Base-by-base conservation (phyloP, 1,140 invertebrate genomes). In the Eurytemora carolleeae region DNA sequence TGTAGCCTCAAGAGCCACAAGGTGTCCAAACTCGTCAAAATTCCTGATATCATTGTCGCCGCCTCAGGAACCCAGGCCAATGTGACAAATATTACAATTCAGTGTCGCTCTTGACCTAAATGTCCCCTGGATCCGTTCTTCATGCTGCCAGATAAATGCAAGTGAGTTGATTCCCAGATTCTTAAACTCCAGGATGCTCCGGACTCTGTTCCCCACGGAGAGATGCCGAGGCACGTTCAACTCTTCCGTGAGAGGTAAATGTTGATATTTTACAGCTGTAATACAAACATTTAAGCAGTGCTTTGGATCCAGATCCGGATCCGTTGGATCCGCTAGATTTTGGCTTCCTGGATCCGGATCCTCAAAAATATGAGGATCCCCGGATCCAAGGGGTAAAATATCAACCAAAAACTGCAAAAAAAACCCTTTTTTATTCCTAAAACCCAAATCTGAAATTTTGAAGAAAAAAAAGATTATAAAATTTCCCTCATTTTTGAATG, bases 111-210 rank as follows among this genome's bases (percentile, higher is more conserved):
- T 3, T 99, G 96, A 57, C 80, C 82, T 3, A 89, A 90, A 67
- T 99, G 96, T 73, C 94, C 95, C 1, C 69, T 98, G 21, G 96
- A 99, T 76, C 96, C 96, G 2, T 99, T 89, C 71, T 95, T 94
- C 70, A 96, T 99, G 64, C 83, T 83, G 25, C 93, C 95, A 22
- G 96, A 99, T 69, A 96, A 95, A 72, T 98, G 94, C 70, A 79
- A 83, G 66, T 98, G 95, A 73, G 86, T 97, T 2, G 95, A 99
- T 75, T 97, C 89, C 71, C 81, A 83, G 71, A 73, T 77, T 16
- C 66, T 83, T 2, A 98, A 97, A 72, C 72, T 98, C 15, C 95
- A 98, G 80, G 95, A 99, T 75, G 75, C 89, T 7, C 91, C 92
- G 2, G 95, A 99, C 72, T 85, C 84, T 65, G 87, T 98, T 63